Base-by-base conservation (phyloP, 2,888 invertebrate species). In the Eupithecia exiguata region DNA sequence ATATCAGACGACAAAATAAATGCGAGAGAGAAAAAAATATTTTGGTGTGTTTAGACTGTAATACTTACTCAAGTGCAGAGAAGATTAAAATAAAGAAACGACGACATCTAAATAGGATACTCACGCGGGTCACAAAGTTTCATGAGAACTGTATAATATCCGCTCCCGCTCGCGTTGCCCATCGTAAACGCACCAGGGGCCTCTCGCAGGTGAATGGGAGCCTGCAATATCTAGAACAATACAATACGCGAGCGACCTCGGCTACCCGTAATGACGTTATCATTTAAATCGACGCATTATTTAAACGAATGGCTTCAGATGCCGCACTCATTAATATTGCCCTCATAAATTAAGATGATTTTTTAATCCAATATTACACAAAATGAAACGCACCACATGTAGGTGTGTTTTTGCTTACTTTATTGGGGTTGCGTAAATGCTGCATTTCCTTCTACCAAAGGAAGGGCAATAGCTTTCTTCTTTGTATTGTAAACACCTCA, bases 301-400 rank as follows among this genome's bases (percentile, higher is more conserved):
- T 73, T 69, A 73, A 69, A 67, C 58, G 66, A 69, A 68, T 58
- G 58, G 69, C 21, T 35, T 65, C 43, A 67, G 38, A 58, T 40
- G 70, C 67, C 46, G 49, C 61, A 61, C 46, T 70, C 61, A 74
- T 74, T 74, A 61, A 43, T 65, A 58, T 21, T 53, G 58, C 69
- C 69, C 66, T 35, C n/a, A 43, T 43, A 36, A 61, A 67, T 30
- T 70, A 53, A 25, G 58, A 14, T 58, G 58, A 14, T 58, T 12
- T 58, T 58, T 25, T 14, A 10, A 21, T 12, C 4, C 53, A 21
- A 5, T 21, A 12, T 21, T 12, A 58, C 5, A 58, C 21, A 58
- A 12, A 58, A 25, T 14, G 14, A 58, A 58, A 58, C 1, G 25
- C 5, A 14, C 0, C 4, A 58, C 7, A 12, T 25, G n/a, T n/a